These are phyloP conservation scores for Chascanopsetta lugubris DNA, from an alignment of 2,113 vertebrate genomes.

Conservation along the genomic window DNA sequence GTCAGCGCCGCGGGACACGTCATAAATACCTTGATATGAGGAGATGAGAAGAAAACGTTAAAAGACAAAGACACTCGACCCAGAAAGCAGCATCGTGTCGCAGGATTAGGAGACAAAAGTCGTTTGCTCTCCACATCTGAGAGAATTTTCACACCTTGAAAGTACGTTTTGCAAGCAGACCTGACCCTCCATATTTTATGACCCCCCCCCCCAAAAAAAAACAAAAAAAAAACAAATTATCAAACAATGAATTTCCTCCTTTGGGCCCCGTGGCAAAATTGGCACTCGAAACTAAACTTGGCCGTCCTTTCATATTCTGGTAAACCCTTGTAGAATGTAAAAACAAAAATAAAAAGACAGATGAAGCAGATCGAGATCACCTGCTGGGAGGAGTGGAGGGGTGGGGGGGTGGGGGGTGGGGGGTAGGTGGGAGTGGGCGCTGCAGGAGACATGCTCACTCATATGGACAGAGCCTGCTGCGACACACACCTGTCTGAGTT, in stretches of 20 bases:
- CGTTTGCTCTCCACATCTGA: constrained; percentile 12
- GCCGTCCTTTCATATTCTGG: constrained; percentile 3
- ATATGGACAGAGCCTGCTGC: constrained; percentile 38
- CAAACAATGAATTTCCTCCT: no score
- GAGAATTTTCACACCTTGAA: no score
- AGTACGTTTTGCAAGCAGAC: constrained; percentile 16
- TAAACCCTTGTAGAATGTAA: constrained; percentile 3
- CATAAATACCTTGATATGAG: constrained; percentile 12
- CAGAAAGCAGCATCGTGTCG: background rate
- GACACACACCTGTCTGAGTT: constrained; percentile 49
- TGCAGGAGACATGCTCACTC: constrained; percentile 57
- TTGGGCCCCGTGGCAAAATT: background rate
- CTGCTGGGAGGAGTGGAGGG: constrained; percentile 64
- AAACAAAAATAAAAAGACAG: constrained; percentile 16
- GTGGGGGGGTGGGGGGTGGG: no score
- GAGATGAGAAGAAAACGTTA: background rate
- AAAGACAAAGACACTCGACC: background rate
- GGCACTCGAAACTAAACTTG: constrained; percentile 5
- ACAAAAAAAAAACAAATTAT: background rate
- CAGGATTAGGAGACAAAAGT: constrained; percentile 12
- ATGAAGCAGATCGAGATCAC: constrained; percentile 44
- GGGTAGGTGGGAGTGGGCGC: constrained; percentile 7
- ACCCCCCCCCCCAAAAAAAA: no score
- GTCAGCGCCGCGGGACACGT: constrained; percentile 11
- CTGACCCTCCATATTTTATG: background rate